Percentiles rank a stretch among this genome's conserved stretches.
Conservation (phyloP, 2,113 vertebrate species). For the Orthonyx spaldingii region DNA sequence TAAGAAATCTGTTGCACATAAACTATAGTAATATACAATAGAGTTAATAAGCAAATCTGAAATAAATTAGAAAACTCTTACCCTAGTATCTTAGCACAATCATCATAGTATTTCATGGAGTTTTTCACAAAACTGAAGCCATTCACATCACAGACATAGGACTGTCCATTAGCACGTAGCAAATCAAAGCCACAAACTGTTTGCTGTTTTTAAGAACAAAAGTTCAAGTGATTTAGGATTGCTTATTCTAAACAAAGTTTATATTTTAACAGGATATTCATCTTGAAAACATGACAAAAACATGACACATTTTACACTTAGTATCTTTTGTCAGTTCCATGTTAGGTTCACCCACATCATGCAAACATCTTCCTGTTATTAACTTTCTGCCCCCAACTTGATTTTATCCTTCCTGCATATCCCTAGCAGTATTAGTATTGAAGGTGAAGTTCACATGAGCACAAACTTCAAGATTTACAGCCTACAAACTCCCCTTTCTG, state of each 20-base stretch:
- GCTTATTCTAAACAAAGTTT: not conserved
- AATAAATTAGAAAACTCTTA: conserved; percentile 62
- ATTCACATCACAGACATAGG: conserved; percentile 91
- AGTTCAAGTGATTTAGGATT: not conserved
- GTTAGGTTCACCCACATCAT: not conserved
- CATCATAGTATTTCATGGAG: conserved; percentile 93
- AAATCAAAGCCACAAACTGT: conserved; percentile 92
- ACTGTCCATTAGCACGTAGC: conserved; percentile 87
- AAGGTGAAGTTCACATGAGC: not conserved
- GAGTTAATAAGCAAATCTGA: not conserved
- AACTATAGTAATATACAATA: not conserved
- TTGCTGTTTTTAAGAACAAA: conserved; percentile 78
- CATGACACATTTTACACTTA: not conserved
- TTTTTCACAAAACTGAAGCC: conserved; percentile 94
- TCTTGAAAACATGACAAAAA: not conserved
- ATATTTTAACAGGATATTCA: not conserved
- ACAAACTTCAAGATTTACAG: not conserved
- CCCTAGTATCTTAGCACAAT: conserved; percentile 91
- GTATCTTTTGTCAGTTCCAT: not conserved
- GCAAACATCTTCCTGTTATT: not conserved
- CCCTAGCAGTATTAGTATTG: not conserved
- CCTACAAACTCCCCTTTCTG: not conserved
- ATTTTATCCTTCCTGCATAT: not conserved
- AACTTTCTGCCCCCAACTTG: not conserved
- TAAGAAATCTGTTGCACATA: not conserved